Evolutionary conservation across 2,797 vertebrate species (phyloP).

Genomic region (Pseudochaenichthys georgianus): DNA sequence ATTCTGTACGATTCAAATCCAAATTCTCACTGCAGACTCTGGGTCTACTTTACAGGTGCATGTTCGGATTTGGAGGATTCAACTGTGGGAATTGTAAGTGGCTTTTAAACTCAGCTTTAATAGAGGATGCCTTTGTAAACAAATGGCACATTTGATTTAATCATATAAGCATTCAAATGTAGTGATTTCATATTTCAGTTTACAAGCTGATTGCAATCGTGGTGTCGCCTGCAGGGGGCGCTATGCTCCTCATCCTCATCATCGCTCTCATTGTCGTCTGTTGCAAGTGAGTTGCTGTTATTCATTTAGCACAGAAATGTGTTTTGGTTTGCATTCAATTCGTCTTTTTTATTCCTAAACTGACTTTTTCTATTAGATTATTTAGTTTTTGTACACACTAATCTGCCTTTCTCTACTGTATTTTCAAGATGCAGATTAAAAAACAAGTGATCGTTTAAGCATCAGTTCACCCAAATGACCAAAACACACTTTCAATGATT

Average conservation of each 20-base stretch:
- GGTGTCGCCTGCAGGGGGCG: slow-evolving; percentile 93
- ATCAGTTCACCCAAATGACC: background rate
- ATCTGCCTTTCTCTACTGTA: fast-evolving
- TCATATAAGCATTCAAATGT: background rate
- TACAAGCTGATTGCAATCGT: slow-evolving; percentile 97
- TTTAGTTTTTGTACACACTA: background rate
- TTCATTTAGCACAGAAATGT: background rate
- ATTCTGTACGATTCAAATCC: background rate
- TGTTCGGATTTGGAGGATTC: slow-evolving; percentile 96
- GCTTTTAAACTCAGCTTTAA: background rate
- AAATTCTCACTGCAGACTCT: slow-evolving; percentile 11
- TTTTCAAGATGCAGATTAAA: background rate
- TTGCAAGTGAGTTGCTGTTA: slow-evolving; percentile 88
- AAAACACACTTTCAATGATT: background rate
- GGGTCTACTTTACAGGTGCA: slow-evolving; percentile 87
- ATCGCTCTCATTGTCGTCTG: slow-evolving; percentile 93
- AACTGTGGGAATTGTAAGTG: slow-evolving; percentile 98
- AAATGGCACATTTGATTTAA: background rate
- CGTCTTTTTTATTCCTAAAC: background rate
- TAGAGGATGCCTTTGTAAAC: fast-evolving
- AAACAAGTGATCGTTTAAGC: background rate
- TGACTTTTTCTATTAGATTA: background rate
- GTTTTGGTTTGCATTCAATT: background rate
- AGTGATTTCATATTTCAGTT: slow-evolving; percentile 79
- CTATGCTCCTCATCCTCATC: slow-evolving; percentile 91